phyloP scores from a whole-genome alignment of 2,888 invertebrate species.

The Drosophila borealis region DNA sequence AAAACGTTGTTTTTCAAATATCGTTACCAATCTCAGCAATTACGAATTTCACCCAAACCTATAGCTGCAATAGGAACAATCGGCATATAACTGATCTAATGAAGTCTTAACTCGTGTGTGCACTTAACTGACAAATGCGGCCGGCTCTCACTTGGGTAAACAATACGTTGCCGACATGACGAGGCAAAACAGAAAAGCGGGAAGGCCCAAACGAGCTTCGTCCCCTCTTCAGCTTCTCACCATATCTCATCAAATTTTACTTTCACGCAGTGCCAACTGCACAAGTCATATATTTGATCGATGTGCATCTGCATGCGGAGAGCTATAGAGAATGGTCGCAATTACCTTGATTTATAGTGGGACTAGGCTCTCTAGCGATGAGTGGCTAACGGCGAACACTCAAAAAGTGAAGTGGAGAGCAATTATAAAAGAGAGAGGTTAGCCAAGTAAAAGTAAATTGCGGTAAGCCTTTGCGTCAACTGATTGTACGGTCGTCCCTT shows the following conservation, averaged over 20 bases:
- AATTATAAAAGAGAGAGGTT: conserved; percentile 69
- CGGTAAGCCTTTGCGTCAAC: conserved; percentile 26
- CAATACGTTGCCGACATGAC: conserved; percentile 50
- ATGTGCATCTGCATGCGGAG: conserved; percentile 72
- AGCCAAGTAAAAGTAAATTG: conserved; percentile 76
- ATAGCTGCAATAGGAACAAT: too few species aligned
- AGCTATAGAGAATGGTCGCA: conserved; percentile 51
- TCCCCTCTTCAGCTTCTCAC: conserved; percentile 1
- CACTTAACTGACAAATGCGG: conserved; percentile 38
- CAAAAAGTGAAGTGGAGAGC: conserved; percentile 69
- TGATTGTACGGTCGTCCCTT: conserved; percentile 55
- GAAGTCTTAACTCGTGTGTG: neutral
- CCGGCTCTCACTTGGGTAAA: conserved; percentile 62
- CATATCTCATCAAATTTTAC: conserved; percentile 65
- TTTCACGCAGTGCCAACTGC: conserved; percentile 66
- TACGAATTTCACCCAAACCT: too few species aligned
- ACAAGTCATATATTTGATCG: conserved; percentile 72
- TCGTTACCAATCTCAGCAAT: too few species aligned
- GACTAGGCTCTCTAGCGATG: conserved; percentile 12
- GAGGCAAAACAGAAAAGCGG: conserved; percentile 37
- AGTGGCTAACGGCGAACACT: conserved; percentile 30
- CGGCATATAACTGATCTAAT: too few species aligned
- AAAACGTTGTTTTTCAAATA: too few species aligned
- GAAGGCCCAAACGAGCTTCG: conserved; percentile 28
- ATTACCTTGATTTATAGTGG: conserved; percentile 48